These are phyloP conservation scores for Apotomis betuletana DNA, from an alignment of 2,888 invertebrate species.

Conservation along the genomic window DNA sequence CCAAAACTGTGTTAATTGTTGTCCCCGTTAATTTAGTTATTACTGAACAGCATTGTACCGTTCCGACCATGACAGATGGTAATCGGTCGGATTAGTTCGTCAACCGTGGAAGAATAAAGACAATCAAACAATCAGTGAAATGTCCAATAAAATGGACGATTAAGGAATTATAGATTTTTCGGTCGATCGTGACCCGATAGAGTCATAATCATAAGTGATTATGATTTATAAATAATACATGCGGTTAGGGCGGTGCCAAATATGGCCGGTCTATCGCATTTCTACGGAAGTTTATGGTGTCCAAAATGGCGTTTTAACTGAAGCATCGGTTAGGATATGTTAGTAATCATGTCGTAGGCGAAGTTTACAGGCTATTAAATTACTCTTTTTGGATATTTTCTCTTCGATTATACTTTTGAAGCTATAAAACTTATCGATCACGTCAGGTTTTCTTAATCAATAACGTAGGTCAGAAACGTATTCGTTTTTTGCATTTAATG, in stretches of 20 bases:
- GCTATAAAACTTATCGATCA: too few relatives aligned
- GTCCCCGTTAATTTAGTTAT: conserved; percentile 40
- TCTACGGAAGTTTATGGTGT: conserved; percentile 10
- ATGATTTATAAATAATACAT: conserved; percentile 9
- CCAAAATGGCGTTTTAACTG: not conserved
- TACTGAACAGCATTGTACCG: conserved; percentile 32
- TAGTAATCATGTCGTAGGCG: not conserved
- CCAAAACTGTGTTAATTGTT: conserved; percentile 24
- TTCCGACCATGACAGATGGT: conserved; percentile 10
- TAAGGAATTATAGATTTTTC: conserved; percentile 38
- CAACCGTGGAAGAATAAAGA: conserved; percentile 22
- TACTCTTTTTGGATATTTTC: too few relatives aligned
- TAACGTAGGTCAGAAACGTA: too few relatives aligned
- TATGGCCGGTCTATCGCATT: not conserved
- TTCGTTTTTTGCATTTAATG: too few relatives aligned
- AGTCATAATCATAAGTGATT: conserved; percentile 16
- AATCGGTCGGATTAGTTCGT: conserved; percentile 19
- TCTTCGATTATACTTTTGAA: too few relatives aligned
- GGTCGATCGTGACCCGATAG: conserved; percentile 22
- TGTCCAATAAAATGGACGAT: conserved; percentile 27
- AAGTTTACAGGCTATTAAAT: not conserved
- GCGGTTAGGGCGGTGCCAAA: conserved; percentile 2
- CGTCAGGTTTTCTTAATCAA: too few relatives aligned
- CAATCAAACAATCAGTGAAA: conserved; percentile 32
- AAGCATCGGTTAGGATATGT: not conserved